Evolutionary conservation across 2,888 invertebrate species (phyloP), one percentile per base, ranked within the genome.

Genomic region (Idaea straminata): DNA sequence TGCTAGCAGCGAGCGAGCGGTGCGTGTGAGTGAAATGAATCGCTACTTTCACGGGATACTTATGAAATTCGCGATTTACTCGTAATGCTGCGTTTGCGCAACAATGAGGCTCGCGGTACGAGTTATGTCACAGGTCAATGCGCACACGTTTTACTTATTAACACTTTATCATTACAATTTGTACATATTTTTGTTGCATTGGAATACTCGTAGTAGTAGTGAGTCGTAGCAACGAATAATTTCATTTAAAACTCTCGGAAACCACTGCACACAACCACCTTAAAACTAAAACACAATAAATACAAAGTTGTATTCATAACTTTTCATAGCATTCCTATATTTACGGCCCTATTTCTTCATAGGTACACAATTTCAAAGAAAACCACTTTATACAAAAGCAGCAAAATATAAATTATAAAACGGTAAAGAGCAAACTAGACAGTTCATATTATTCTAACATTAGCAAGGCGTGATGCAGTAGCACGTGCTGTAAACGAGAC

Each of bases 11-110:
- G 15, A 5, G n/a, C 15, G n/a, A 10, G 57, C 70, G 68, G 74
- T 76, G 76, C 82, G 80, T 80, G 82, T 77, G 77, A 81, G 83
- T 81, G 80, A 85, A 88, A 85, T 85, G 83, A 87, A 84, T 87
- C 80, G 84, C 74, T 77, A 86, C 89, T 89, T 90, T 91, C 89
- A 86, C 88, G 80, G 82, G 82, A 84, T 85, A 85, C 86, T 89
- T 89, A 86, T 88, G 89, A 89, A 89, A 88, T 89, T 87, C 81
- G 83, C 85, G 83, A 87, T 87, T 87, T 85, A 84, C 83, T 81
- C 82, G 82, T 85, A 84, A 84, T 83, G 72, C 71, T 71, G 67
- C 69, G 72, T 76, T 81, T 78, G 78, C 77, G 79, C 79, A 79
- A 80, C 72, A 69, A 64, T 66, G 68, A 67, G 71, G 69, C 70